Base-by-base conservation (phyloP, 2,797 vertebrate species). In the Podargus strigoides region DNA sequence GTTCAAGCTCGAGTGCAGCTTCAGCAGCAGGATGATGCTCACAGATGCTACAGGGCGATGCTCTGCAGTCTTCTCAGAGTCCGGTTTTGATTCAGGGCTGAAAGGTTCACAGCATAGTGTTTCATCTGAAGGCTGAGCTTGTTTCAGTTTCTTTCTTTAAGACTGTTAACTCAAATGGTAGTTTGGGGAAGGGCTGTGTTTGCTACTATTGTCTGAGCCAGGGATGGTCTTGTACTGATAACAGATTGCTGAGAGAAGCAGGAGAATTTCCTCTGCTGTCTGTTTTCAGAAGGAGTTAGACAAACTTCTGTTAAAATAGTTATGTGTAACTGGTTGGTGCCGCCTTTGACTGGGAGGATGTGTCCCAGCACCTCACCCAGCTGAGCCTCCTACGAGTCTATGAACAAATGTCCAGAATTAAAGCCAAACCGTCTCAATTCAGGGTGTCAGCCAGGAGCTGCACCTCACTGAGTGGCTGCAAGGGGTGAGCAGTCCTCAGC, bases 381-480 rank as follows among this genome's bases (percentile, higher is more conserved):
- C 55, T 73, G 47, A 87, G 39, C 70, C 63, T 94, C 84, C 74
- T 89, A 44, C 2, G 0, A 62, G 37, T 73, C 70, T 28, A 7
- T 84, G 88, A 95, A 49, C 12, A 3, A 76, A 90, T 46, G 83
- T 91, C 88, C 88, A 81, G 62, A 90, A 78, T 5, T 47, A 20
- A 79, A 94, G 90, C 85, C 80, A 94, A 86, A 85, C 7, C 0
- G 0, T 69, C 87, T 77, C 70, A 41, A 34, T 85, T 94, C 62
- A 0, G 1, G 19, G 36, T 60, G 80, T 62, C 83, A 90, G 44
- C 27, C 85, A 39, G 39, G 34, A 91, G 2, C 49, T 85, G 52
- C 69, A 46, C 77, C 59, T 91, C 6, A 0, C 76, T 2, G 10
- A 15, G 47, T 7, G 34, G 12, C 60, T 82, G 67, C 1, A 2